Evolutionary conservation across 2,797 vertebrate genomes (phyloP), one percentile per base, ranked within the genome.

Genomic region (Eulemur coronatus): DNA sequence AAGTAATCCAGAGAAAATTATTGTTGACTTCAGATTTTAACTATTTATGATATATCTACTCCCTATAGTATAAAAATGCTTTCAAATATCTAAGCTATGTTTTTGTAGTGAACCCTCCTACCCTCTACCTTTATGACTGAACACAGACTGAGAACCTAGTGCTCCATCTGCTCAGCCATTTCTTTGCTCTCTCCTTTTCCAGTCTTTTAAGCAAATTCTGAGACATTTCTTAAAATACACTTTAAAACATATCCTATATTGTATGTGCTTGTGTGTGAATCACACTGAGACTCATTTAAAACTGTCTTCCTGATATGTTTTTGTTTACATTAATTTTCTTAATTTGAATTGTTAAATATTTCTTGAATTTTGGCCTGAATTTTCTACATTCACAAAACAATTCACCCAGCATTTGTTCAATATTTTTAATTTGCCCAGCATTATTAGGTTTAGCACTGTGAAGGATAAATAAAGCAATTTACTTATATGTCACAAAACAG

Each of bases 261-360:
- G 3, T 91, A 30, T 78, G 0, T 65, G 12, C 43, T 24, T 85
- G 28, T 48, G 4, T 87, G 14, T 82, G 59, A 91, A 38, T 82
- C 43, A 82, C 35, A 76, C 61, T 87, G 86, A 69, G 24, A 86
- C 2, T 2, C 5, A 75, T 59, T 48, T 75, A 13, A 50, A 78
- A 75, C 52, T 61, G 26, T 69, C 17, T 75, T 86, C 18, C 10
- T 91, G 22, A 30, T 75, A 52, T 75, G 17, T 59, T 81, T 18
- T 94, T 85, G 35, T 85, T 86, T 75, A 75, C 30, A 80, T 86
- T 94, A 24, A 73, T 81, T 91, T 73, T 61, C 48, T 59, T 90
- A 91, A 17, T n/a, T 75, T 61, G n/a, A 73, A 73, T 57, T 85
- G 65, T 20, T 80, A 65, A 90, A 57, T 85, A 55, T 79, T 73